Evolutionary conservation across 2,113 vertebrate genomes (phyloP).

Genomic region (Acanthisitta chloris): DNA sequence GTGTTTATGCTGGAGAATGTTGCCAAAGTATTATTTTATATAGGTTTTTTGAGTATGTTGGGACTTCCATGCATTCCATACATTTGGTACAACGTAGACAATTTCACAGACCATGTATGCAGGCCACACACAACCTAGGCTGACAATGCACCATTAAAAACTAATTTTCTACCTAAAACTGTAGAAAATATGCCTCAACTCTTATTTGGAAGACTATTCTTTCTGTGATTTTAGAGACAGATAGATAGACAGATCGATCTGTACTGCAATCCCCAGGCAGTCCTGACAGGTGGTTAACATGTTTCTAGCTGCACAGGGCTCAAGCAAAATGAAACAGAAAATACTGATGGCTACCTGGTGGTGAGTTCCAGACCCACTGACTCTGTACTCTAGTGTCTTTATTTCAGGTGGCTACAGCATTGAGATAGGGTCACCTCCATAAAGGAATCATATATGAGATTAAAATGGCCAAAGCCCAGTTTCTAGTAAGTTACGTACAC

Average conservation of each 20-base stretch:
- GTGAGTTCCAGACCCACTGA: not conserved
- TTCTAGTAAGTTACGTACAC: not conserved
- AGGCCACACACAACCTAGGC: rapidly evolving
- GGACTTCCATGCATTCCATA: not conserved
- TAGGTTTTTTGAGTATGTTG: not conserved
- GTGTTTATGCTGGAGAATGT: not conserved
- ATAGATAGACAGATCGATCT: not conserved
- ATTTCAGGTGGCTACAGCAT: not conserved
- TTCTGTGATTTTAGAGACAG: not conserved
- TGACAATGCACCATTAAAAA: not conserved
- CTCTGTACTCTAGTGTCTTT: not conserved
- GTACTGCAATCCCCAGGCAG: not conserved
- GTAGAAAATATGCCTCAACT: not conserved
- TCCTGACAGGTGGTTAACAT: not conserved
- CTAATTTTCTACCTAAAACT: not conserved
- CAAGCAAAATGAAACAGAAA: not conserved
- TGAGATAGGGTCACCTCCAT: not conserved
- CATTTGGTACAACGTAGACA: not conserved
- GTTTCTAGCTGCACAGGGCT: not conserved
- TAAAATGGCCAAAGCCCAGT: not conserved
- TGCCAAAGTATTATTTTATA: not conserved
- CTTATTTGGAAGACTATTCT: not conserved
- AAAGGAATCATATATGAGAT: not conserved
- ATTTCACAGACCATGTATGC: not conserved
- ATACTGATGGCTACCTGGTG: not conserved